Evolutionary conservation across 2,113 vertebrate genomes (phyloP), one percentile per base, ranked within the genome.

Genomic region (Cyrtonyx montezumae): DNA sequence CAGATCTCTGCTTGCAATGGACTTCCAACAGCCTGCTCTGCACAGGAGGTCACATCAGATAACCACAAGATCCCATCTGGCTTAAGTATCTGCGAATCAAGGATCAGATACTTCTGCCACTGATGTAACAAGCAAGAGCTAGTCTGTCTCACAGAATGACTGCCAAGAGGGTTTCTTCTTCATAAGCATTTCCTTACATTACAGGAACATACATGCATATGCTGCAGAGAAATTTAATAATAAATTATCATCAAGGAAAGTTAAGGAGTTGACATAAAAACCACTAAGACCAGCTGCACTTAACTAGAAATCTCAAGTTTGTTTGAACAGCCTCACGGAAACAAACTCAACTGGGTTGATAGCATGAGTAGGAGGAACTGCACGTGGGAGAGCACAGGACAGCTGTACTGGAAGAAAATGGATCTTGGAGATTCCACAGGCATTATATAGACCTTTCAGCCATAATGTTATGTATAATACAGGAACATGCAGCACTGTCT

Each of bases 381-480:
- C 37, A 51, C 1, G 1, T 0, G 0, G 58, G 37, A 67, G 18
- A 73, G 26, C 0, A 0, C 59, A 75, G 30, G 43, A 62, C 42
- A 36, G 43, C 0, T 5, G 40, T 46, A 48, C 23, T 25, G 34
- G 58, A 75, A 84, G 48, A 45, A 87, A 85, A 91, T 11, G 11
- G 43, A 62, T 48, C 53, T 45, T 48, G 30, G 48, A 66, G 6
- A 32, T 69, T 59, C n/a, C 59, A 51, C 30, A 71, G 15, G 28
- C 40, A 85, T 58, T 74, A 46, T 13, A 79, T 6, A 61, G 32
- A 8, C 65, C 43, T 80, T 79, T 26, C 30, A 87, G 84, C 51
- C 76, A 68, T 34, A 12, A 92, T 55, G 46, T 67, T 79, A 63
- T 9, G 30, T 21, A 22, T 23, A 90, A 58, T 7, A 21, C 26